Percentiles rank a stretch among this genome's conserved stretches.
Conservation (phyloP, 2,113 vertebrate species). For the cattle (Bos taurus) region ARS-UCD2.0 NC_037342.1:14289501-14290000, state of each 20-base stretch:
- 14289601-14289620: slow-evolving; percentile 62
- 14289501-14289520: slow-evolving; percentile 80
- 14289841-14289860: slow-evolving; percentile 15
- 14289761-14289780: slow-evolving; percentile 37
- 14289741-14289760: slow-evolving; percentile 26
- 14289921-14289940: slow-evolving; percentile 25
- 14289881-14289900: slow-evolving; percentile 41
- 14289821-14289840: slow-evolving; percentile 40
- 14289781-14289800: slow-evolving; percentile 44
- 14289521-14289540: slow-evolving; percentile 79
- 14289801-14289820: slow-evolving; percentile 39
- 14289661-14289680: slow-evolving; percentile 50
- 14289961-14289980: slow-evolving; percentile 43
- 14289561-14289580: slow-evolving; percentile 78
- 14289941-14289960: slow-evolving; percentile 48
- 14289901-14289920: slow-evolving; percentile 36
- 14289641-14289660: slow-evolving; percentile 60
- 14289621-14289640: slow-evolving; percentile 68
- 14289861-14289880: slow-evolving; percentile 38
- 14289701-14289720: slow-evolving; percentile 37
- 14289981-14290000: slow-evolving; percentile 45
- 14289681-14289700: slow-evolving; percentile 41
- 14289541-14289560: slow-evolving; percentile 77
- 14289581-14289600: slow-evolving; percentile 73
- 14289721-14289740: slow-evolving; percentile 36